Percentiles rank a stretch among this genome's conserved stretches.
These are phyloP conservation scores for Coreoperca whiteheadi DNA, from an alignment of 2,113 vertebrate genomes.

Conservation along the genomic window DNA sequence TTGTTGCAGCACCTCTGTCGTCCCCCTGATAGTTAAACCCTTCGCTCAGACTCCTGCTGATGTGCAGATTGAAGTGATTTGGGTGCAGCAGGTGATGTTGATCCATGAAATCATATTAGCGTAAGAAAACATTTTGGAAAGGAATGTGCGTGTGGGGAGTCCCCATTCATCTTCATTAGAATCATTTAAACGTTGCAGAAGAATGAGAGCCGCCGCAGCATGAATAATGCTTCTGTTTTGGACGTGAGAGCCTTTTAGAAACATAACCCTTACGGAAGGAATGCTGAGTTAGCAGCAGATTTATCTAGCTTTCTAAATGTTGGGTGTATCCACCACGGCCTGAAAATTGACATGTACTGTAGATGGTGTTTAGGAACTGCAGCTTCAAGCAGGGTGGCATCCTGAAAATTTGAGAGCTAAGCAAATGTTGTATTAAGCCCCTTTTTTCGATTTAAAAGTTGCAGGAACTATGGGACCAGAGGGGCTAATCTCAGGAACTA, in stretches of 20 bases:
- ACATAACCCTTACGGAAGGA: slow-evolving; percentile 25
- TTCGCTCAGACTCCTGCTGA: slow-evolving; percentile 1
- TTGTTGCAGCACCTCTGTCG: neutral
- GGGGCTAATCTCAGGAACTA: neutral
- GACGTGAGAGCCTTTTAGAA: neutral
- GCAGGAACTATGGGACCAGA: neutral
- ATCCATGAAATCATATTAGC: slow-evolving; percentile 55
- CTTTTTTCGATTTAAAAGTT: neutral
- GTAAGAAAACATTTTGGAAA: slow-evolving; percentile 53
- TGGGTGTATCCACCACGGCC: neutral
- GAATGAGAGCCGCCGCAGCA: slow-evolving; percentile 6
- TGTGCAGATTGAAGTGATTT: slow-evolving; percentile 53
- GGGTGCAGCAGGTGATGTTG: slow-evolving; percentile 64
- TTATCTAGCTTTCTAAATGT: slow-evolving; percentile 33
- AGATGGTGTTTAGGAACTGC: neutral
- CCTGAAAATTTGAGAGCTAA: neutral
- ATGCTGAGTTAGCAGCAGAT: neutral
- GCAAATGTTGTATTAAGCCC: neutral
- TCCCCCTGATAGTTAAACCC: slow-evolving; percentile 6
- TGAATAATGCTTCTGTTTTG: slow-evolving; percentile 48
- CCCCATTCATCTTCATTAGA: slow-evolving; percentile 68
- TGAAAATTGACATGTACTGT: no score
- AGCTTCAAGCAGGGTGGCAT: neutral
- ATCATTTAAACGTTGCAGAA: slow-evolving; percentile 34
- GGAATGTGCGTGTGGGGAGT: slow-evolving; percentile 19